Conservation (phyloP, 2,888 invertebrate species). For the Cantharis nigra region DNA sequence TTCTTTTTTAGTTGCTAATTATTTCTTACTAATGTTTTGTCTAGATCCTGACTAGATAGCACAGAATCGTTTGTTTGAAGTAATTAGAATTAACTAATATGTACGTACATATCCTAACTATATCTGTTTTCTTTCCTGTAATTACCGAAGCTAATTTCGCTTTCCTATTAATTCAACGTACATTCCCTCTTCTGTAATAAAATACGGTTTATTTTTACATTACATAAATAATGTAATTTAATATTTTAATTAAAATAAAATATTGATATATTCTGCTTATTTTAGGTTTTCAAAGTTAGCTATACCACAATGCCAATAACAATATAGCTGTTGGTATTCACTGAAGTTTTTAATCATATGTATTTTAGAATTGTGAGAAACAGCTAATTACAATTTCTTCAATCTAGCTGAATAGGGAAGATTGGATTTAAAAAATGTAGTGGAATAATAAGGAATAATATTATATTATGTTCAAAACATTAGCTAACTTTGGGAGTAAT, state of each 20-base stretch:
- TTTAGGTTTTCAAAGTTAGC: no score
- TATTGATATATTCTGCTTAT: neutral
- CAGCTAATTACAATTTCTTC: no score
- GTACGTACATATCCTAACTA: neutral
- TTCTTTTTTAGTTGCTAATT: no score
- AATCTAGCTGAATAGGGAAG: no score
- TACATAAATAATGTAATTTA: neutral
- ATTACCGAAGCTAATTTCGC: neutral
- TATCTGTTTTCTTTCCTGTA: neutral
- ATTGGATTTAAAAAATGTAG: no score
- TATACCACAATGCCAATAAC: no score
- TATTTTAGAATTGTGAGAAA: no score
- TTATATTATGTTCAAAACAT: neutral
- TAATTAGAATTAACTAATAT: neutral
- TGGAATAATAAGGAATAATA: no score
- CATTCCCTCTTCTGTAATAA: neutral
- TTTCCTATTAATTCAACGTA: neutral
- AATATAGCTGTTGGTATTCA: no score
- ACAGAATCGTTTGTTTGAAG: neutral
- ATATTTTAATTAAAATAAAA: neutral
- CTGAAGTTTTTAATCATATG: no score
- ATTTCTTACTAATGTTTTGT: neutral
- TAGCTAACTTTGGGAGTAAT: neutral
- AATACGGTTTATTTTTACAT: neutral
- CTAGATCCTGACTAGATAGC: neutral